Evolutionary conservation across 2,888 invertebrate genomes (phyloP).

Genomic region (Brassicogethes aeneus): DNA sequence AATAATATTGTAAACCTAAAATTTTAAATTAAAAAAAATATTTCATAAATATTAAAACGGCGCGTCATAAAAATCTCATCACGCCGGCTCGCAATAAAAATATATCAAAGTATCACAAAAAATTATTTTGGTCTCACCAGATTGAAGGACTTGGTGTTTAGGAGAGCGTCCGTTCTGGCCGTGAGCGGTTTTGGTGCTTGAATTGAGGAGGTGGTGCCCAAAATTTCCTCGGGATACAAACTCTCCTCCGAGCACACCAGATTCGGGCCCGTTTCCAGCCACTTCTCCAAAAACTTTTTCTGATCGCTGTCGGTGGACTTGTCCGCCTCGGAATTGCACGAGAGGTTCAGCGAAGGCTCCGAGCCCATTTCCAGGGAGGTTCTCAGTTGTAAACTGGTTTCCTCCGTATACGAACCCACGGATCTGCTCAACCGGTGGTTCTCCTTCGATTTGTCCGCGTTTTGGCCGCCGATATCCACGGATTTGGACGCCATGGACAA

Average conservation of each 20-base stretch:
- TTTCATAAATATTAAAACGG: no score
- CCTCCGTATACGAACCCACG: constrained; percentile 29
- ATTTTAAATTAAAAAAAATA: no score
- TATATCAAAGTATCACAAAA: no score
- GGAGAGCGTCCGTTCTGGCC: constrained; percentile 36
- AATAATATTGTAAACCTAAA: no score
- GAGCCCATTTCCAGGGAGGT: constrained; percentile 26
- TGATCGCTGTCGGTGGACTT: constrained; percentile 16
- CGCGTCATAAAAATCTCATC: no score
- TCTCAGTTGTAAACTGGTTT: constrained; percentile 14
- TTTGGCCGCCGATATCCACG: constrained; percentile 13
- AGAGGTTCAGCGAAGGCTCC: constrained; percentile 22
- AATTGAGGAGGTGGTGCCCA: constrained; percentile 12
- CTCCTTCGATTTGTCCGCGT: constrained; percentile 11
- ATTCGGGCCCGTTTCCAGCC: constrained; percentile 28
- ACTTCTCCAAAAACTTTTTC: constrained; percentile 29
- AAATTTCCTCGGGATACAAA: constrained; percentile 21
- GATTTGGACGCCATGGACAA: constrained; percentile 15
- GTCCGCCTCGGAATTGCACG: not conserved
- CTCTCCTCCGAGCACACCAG: constrained; percentile 29
- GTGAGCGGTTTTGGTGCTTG: constrained; percentile 27
- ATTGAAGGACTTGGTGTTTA: constrained; percentile 37
- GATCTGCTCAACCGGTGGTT: constrained; percentile 28
- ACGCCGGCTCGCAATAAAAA: no score
- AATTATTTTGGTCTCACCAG: constrained; percentile 35